Evolutionary conservation across 2,797 vertebrate species (phyloP).

Genomic region (Trematomus bernacchii): DNA sequence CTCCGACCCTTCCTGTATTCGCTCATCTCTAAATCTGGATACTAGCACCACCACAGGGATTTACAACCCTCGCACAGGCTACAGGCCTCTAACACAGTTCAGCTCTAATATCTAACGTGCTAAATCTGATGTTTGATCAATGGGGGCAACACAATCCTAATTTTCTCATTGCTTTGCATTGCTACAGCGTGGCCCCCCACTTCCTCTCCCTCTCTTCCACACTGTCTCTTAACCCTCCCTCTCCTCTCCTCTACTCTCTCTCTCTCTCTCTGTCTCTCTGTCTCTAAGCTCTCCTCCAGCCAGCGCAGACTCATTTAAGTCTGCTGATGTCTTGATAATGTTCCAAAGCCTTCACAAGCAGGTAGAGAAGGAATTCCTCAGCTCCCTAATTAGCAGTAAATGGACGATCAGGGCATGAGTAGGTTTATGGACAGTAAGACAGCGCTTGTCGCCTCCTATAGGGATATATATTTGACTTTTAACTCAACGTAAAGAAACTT

Average conservation of each 20-base stretch:
- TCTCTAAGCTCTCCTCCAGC: slow-evolving; percentile 47
- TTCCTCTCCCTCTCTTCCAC: slow-evolving; percentile 4
- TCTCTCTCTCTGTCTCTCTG: background rate
- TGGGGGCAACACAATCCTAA: slow-evolving; percentile 40
- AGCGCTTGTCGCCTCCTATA: slow-evolving; percentile 45
- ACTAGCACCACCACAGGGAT: slow-evolving; percentile 34
- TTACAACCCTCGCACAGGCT: slow-evolving; percentile 14
- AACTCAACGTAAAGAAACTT: slow-evolving; percentile 46
- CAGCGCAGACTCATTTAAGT: slow-evolving; percentile 75
- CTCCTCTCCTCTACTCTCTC: background rate
- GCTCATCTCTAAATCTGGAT: slow-evolving; percentile 34
- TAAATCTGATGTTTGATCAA: slow-evolving; percentile 49
- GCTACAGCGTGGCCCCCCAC: slow-evolving; percentile 24
- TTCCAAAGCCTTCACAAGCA: slow-evolving; percentile 76
- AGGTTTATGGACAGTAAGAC: slow-evolving; percentile 52
- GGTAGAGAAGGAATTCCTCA: slow-evolving; percentile 74
- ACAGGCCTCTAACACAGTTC: slow-evolving; percentile 12
- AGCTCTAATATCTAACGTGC: slow-evolving; percentile 15
- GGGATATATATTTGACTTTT: slow-evolving; percentile 26
- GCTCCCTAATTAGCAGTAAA: slow-evolving; percentile 60
- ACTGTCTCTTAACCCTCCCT: slow-evolving; percentile 8
- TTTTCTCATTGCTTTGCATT: slow-evolving; percentile 41
- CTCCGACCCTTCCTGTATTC: slow-evolving; percentile 14
- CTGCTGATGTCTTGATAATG: slow-evolving; percentile 81
- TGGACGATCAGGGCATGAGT: slow-evolving; percentile 58